phyloP scores from a whole-genome alignment of 2,888 invertebrate genomes.

The Hyppa rectilinea region DNA sequence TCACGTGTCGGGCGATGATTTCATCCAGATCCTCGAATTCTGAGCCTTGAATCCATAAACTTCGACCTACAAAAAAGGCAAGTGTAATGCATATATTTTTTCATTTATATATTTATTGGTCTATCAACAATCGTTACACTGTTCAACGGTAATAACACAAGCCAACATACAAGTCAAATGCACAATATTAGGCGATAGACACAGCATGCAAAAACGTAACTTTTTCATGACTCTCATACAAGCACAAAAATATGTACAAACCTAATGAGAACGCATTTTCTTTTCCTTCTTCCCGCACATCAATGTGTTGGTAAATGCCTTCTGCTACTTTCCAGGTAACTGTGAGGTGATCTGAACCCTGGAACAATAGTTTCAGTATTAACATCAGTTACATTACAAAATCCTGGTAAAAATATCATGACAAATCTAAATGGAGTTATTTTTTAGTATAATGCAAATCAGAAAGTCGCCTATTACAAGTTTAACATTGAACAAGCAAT shows the following conservation, averaged over 20 bases:
- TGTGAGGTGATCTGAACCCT: constrained; percentile 98
- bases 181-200: no score
- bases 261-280: constrained; percentile 99
- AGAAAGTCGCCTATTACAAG: no score
- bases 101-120: no score
- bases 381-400: not conserved
- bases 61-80: constrained; percentile 80
- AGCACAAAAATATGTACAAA: constrained; percentile 73
- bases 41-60: constrained; percentile 96
- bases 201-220: no score
- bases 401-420: not conserved
- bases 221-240: not conserved
- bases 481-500: no score
- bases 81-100: not conserved
- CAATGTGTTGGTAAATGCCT: constrained; percentile 98
- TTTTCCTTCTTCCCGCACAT: constrained; percentile 98
- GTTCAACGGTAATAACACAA: no score
- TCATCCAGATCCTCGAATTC: constrained; percentile 99
- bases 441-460: not conserved
- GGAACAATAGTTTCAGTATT: constrained; percentile 55
- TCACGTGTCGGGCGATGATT: constrained; percentile 98
- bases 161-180: no score
- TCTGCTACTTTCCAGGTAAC: constrained; percentile 99
- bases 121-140: no score
- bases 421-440: no score